A percentile compares a stretch with the other conserved stretches of the same genome.
Evolutionary conservation across 2,113 vertebrate species (phyloP).

Genomic region (Silurus glanis): DNA sequence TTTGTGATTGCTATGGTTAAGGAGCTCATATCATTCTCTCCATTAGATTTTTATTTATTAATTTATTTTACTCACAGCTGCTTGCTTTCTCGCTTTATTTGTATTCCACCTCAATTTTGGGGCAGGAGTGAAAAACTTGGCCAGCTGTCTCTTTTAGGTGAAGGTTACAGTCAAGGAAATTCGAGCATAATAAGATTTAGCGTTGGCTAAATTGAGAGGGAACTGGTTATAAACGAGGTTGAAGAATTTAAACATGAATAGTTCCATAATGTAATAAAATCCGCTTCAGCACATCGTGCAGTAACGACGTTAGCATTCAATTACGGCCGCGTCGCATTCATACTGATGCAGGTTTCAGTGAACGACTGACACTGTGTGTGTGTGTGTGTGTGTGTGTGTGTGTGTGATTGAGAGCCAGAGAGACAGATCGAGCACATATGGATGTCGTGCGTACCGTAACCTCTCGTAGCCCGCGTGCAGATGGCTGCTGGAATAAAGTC

Average conservation of each 20-base stretch:
- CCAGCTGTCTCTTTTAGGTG: conserved; percentile 14
- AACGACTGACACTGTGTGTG: not conserved
- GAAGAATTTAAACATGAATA: not conserved
- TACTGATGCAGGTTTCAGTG: not conserved
- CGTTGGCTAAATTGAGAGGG: not conserved
- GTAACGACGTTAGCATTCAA: conserved; percentile 2
- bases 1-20: not conserved
- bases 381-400: not conserved
- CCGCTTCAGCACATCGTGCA: not conserved
- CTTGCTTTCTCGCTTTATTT: not conserved
- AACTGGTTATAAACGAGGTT: not conserved
- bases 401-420: not conserved
- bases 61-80: not conserved
- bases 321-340: not conserved
- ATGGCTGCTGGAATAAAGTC: conserved; percentile 52
- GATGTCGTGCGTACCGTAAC: not conserved
- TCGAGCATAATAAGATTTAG: conserved; percentile 2
- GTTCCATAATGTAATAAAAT: not conserved
- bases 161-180: conserved; percentile 28
- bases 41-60: not conserved
- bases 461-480: conserved; percentile 40
- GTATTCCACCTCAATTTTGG: conserved; percentile 12
- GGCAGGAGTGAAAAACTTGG: not conserved
- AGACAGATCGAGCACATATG: not conserved
- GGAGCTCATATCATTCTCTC: not conserved